Base-by-base conservation (phyloP, 2,113 vertebrate genomes). In the Mesocricetus auratus region DNA sequence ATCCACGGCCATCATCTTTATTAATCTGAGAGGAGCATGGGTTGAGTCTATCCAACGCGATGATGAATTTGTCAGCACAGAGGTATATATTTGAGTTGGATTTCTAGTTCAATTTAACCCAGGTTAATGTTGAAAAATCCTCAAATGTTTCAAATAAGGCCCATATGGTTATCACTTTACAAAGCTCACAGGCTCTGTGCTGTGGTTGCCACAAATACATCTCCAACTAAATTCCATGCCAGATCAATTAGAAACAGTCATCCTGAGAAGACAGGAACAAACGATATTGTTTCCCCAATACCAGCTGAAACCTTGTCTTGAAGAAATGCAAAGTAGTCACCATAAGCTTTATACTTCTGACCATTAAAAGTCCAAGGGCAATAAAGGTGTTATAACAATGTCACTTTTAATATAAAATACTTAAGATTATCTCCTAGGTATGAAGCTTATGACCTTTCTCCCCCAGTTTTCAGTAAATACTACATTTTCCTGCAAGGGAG, bases 241-340 rank as follows among this genome's bases (percentile, higher is more conserved):
- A 98, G 98, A 98, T 98, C 98, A 98, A 98, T 99, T 98, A 98
- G 98, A 98, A 98, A 99, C 98, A 99, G 98, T 98, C 98, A 95
- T 98, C 97, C 98, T 98, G 98, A 98, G 97, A 97, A 98, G 98
- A 97, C 96, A 98, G 97, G 98, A 98, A 98, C 98, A 98, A 98
- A 98, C 97, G 95, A 98, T 97, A 98, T 98, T 98, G 98, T 98
- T 98, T 98, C 98, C 98, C 98, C 98, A 97, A 91, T 86, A 94
- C 96, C 97, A 97, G 97, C 97, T 98, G 96, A 97, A 98, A 93
- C 89, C 97, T 98, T 98, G 97, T 98, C 98, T 98, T 97, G 92
- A 69, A 98, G 97, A 96, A 98, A 97, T 96, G 95, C 98, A 95
- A 98, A 98, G 96, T 96, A 96, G 69, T 96, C 95, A 16, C 97